Percentiles rank a stretch among this genome's conserved stretches.
Conservation (phyloP, 2,888 invertebrate species). For the Iphiclides podalirius region DNA sequence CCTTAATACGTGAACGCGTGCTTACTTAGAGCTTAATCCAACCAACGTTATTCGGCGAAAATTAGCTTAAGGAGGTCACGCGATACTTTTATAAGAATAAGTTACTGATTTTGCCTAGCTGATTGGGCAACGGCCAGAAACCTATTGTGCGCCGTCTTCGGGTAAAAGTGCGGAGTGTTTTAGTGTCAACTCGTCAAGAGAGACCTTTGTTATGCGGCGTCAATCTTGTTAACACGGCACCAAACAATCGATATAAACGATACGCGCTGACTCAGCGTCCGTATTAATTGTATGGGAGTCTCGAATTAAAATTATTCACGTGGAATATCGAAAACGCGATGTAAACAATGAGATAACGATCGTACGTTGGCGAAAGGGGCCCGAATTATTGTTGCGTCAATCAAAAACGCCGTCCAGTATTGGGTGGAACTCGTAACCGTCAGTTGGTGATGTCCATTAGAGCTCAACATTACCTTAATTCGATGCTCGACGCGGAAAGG, state of each 20-base stretch:
- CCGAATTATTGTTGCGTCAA: slow-evolving; percentile 60
- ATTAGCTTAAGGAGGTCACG: too few relatives aligned
- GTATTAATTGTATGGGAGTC: slow-evolving; percentile 33
- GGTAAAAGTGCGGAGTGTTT: slow-evolving; percentile 9
- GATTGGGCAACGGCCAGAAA: neutral
- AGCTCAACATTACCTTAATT: slow-evolving; percentile 56
- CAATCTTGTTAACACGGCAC: slow-evolving; percentile 42
- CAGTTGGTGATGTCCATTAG: slow-evolving; percentile 29
- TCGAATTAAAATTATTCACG: slow-evolving; percentile 38
- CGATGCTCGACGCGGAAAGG: slow-evolving; percentile 46
- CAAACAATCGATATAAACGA: slow-evolving; percentile 31
- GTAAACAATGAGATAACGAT: slow-evolving; percentile 61
- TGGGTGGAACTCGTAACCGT: slow-evolving; percentile 35
- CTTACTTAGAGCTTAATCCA: neutral
- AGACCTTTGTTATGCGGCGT: slow-evolving; percentile 30
- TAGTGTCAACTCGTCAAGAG: slow-evolving; percentile 21
- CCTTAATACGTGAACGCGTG: neutral
- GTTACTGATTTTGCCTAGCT: neutral
- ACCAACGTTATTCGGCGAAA: neutral
- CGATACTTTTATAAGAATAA: too few relatives aligned
- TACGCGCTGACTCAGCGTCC: slow-evolving; percentile 43
- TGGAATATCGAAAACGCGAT: too few relatives aligned
- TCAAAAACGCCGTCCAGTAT: slow-evolving; percentile 55
- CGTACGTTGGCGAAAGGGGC: slow-evolving; percentile 51
- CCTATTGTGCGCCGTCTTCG: neutral